Percentiles rank a stretch among this genome's conserved stretches.
Conservation (phyloP, 2,888 invertebrate species). For the Xylota sylvarum region DNA sequence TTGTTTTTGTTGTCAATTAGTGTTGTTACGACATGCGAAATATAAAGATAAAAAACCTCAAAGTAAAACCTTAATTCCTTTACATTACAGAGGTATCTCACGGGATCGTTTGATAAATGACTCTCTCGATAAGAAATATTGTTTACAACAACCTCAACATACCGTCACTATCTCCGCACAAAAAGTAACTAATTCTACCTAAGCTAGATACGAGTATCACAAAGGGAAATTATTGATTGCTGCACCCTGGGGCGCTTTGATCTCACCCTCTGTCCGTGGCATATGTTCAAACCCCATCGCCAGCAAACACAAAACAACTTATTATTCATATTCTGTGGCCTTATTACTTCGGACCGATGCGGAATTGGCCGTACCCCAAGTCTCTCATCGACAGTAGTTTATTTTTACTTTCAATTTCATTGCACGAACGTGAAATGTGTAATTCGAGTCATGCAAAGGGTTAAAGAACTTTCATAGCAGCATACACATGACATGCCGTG, state of each 20-base stretch:
- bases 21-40: not conserved
- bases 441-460: slow-evolving; percentile 66
- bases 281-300: slow-evolving; percentile 1
- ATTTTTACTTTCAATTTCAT: slow-evolving; percentile 71
- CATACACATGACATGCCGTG: slow-evolving; percentile 18
- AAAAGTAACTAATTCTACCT: slow-evolving; percentile 2
- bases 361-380: slow-evolving; percentile 8
- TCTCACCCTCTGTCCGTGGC: not conserved
- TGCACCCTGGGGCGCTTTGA: not conserved
- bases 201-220: slow-evolving; percentile 1
- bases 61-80: slow-evolving; percentile 2
- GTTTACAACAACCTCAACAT: not conserved
- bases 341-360: slow-evolving; percentile 11
- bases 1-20: slow-evolving; percentile 8
- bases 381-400: not conserved
- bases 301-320: slow-evolving; percentile 5
- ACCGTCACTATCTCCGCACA: not conserved
- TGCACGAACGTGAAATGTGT: slow-evolving; percentile 62
- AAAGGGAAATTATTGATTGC: slow-evolving; percentile 32
- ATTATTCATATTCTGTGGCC: slow-evolving; percentile 26
- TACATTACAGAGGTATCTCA: not conserved
- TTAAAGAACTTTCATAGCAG: slow-evolving; percentile 69
- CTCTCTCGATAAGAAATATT: slow-evolving; percentile 3
- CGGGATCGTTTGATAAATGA: not conserved
- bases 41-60: not conserved